Evolutionary conservation across 2,797 vertebrate species (phyloP), one percentile per base, ranked within the genome.

Genomic region (Clarias platycephalus): DNA sequence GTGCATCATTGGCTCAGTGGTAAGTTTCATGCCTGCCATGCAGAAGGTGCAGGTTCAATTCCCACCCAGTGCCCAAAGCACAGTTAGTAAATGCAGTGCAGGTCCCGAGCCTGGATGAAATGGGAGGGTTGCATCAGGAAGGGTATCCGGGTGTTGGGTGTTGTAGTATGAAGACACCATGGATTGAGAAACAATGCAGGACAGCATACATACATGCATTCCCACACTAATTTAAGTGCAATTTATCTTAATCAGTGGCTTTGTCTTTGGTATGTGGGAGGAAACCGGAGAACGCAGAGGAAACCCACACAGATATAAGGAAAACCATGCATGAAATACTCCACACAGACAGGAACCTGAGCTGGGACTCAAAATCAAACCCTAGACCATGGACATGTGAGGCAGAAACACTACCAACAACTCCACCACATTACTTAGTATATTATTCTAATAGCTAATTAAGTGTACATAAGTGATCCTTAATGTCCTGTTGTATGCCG

Each of bases 371-470:
- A 4, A 63, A 44, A 63, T 44, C 24, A 63, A 44, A 63, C 15
- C 60, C 58, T 49, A 16, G 28, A 79, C 13, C 37, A 0, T 0
- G 13, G 37, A 64, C 24, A 16, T 79, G 60, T 63, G 58, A 18
- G 31, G 28, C 5, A 77, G 60, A n/a, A 64, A 26, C 5, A 16
- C 16, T 5, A 62, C 6, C 40, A 80, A 66, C 18, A 44, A 8
- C 13, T n/a, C 57, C 31, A 40, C 22, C 24, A 26, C 7, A 63
- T 40, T 60, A 31, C 49, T 31, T 34, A 9, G 2, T 58, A 12
- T 76, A 37, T 58, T 76, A 34, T 22, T 37, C 74, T 76, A 34
- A 58, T 15, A 22, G 28, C 20, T 76, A 76, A 76, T 76, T 13
- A 58, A 26, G 63, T 3, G 8, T 44, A 44, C 5, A 40, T 34